Percentiles rank a stretch among this genome's conserved stretches.
Evolutionary conservation across 30 jellyfish, hydroid and myxozoan species (phyloP).

Genomic region (Aurelia sp.): DNA sequence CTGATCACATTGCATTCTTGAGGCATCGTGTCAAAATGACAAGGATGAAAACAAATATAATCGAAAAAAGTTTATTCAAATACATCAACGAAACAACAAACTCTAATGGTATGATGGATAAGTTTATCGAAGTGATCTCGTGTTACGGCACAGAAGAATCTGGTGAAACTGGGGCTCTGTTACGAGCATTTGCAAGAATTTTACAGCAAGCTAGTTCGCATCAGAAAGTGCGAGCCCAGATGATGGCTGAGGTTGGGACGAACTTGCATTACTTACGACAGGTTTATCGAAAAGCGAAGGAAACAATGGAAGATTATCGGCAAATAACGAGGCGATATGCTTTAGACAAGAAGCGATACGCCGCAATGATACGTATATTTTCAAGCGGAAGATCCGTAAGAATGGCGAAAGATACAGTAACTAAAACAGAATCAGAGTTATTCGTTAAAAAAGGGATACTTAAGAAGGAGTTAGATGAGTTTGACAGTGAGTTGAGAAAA

Average conservation of each 20-base stretch:
- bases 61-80: slow-evolving; percentile 13
- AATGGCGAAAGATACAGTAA: slow-evolving; percentile 24
- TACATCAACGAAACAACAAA: slow-evolving; percentile 19
- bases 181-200: slow-evolving; percentile 42
- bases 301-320: slow-evolving; percentile 22
- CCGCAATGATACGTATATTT: slow-evolving; percentile 12
- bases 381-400: slow-evolving; percentile 27
- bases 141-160: slow-evolving; percentile 60
- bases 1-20: slow-evolving; percentile 21
- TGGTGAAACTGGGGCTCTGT: slow-evolving; percentile 54
- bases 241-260: slow-evolving; percentile 44
- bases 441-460: slow-evolving; percentile 15
- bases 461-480: slow-evolving; percentile 27
- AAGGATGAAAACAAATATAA: slow-evolving; percentile 2
- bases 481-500: slow-evolving; percentile 40
- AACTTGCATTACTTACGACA: slow-evolving; percentile 33
- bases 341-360: slow-evolving; percentile 12
- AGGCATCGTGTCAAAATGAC: slow-evolving; percentile 46
- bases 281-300: slow-evolving; percentile 50
- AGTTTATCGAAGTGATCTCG: slow-evolving; percentile 5
- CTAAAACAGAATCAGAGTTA: slow-evolving; percentile 49
- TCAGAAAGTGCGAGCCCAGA: slow-evolving; percentile 31
- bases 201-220: slow-evolving; percentile 34
- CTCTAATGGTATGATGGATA: slow-evolving; percentile 6
- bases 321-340: not conserved